Evolutionary conservation across 2,113 vertebrate species (phyloP), one percentile per base, ranked within the genome.

Genomic region (Vimba vimba): DNA sequence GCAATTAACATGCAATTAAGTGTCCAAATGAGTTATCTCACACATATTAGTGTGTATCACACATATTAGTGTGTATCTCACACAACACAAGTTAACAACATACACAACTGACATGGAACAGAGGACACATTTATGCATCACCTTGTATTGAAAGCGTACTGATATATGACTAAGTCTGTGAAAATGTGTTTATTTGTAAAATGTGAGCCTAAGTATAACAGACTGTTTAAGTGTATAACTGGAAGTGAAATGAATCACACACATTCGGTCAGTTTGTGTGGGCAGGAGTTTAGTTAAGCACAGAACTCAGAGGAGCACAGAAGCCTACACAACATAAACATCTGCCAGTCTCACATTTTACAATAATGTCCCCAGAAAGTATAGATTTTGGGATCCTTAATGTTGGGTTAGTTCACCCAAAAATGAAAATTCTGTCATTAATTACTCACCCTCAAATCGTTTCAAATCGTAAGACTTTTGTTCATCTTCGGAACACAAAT

Each of bases 171-270:
- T 71, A 43, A 36, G 36, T 43, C 19, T 6, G 68, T 71, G 21
- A 71, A 71, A 21, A 36, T 39, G 68, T 71, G 68, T 71, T 71
- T 71, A 71, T 71, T 23, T 71, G 33, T 71, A 23, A 39, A 71
- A 39, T 39, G 39, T 71, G 30, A 71, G 68, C 19, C 21, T 33
- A 33, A 36, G 66, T 69, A 10, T 39, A 71, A 23, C 55, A 57
- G 19, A 21, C 19, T 39, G 19, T 33, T 71, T 69, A 71, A 71
- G 19, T 39, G 68, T 71, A 39, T 71, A 71, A 23, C 19, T 71
- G 21, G 68, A 71, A 10, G 36, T 43, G 36, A 73, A 73, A n/a
- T 73, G 36, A 73, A 73, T 73, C 69, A 73, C 69, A 43, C 21
- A n/a, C 69, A 43, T 11, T 71, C 21, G 23, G 36, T 71, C 69